Evolutionary conservation across 2,888 invertebrate species (phyloP).

Genomic region (Caenorhabditis sp.): DNA sequence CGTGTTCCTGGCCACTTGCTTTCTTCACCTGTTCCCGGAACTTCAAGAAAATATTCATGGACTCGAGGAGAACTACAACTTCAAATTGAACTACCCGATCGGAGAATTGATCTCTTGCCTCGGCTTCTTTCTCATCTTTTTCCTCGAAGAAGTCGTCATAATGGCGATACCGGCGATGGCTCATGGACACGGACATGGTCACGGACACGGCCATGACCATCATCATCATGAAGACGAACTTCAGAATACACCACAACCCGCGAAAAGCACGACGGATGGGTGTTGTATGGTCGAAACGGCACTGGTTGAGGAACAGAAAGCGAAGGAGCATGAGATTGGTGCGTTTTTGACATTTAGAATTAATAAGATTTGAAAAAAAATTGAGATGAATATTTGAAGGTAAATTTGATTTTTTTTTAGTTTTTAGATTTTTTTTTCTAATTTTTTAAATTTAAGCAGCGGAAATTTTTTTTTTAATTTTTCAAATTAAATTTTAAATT

Average conservation of each 20-base stretch:
- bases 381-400: no score
- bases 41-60: slow-evolving; percentile 81
- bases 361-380: neutral
- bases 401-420: no score
- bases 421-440: no score
- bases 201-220: slow-evolving; percentile 36
- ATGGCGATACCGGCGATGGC: slow-evolving; percentile 77
- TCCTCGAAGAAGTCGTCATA: slow-evolving; percentile 81
- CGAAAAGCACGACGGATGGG: slow-evolving; percentile 12
- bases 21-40: slow-evolving; percentile 86
- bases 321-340: slow-evolving; percentile 32
- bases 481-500: no score
- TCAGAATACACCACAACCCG: slow-evolving; percentile 26
- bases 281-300: slow-evolving; percentile 66
- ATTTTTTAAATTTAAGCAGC: no score
- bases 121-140: slow-evolving; percentile 82
- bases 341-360: slow-evolving; percentile 11
- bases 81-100: slow-evolving; percentile 76
- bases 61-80: slow-evolving; percentile 42
- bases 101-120: slow-evolving; percentile 81
- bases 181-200: slow-evolving; percentile 75
- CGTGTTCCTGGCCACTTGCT: slow-evolving; percentile 86
- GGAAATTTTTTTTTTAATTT: no score
- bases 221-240: slow-evolving; percentile 50
- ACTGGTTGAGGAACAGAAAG: slow-evolving; percentile 7